phyloP scores from a whole-genome alignment of 1,140 invertebrate species.

The Prorops nasuta region DNA sequence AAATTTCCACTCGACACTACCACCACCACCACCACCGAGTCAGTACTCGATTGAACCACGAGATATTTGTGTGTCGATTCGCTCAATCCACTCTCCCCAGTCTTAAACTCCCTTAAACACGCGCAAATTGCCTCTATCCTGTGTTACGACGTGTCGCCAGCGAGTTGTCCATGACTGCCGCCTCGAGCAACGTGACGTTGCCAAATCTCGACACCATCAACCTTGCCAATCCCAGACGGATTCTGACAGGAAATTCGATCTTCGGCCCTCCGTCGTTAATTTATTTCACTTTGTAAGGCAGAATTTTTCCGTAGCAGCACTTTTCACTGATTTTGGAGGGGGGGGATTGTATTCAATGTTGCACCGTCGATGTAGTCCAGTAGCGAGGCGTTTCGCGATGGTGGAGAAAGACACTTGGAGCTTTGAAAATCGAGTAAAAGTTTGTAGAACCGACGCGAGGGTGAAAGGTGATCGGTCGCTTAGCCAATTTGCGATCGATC shows the following conservation, averaged over 20 bases:
- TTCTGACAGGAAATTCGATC: too few species aligned
- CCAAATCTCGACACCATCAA: conserved; percentile 21
- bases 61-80: conserved; percentile 4
- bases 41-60: background rate
- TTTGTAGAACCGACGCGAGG: too few species aligned
- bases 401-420: too few species aligned
- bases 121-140: conserved; percentile 39
- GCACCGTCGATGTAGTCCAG: too few species aligned
- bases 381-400: too few species aligned
- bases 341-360: too few species aligned
- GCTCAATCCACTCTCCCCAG: too few species aligned
- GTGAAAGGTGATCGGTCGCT: background rate
- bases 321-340: too few species aligned
- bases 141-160: conserved; percentile 35
- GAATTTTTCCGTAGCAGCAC: too few species aligned
- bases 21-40: background rate
- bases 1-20: background rate
- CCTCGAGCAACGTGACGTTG: conserved; percentile 20
- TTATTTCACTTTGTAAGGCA: too few species aligned
- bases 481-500: background rate
- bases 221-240: conserved; percentile 2
- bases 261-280: too few species aligned
- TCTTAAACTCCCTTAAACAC: conserved; percentile 28
- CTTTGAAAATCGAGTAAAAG: too few species aligned
- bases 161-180: conserved; percentile 29